Evolutionary conservation across 2,888 invertebrate genomes (phyloP).

Genomic region (Drosophila picticornis): DNA sequence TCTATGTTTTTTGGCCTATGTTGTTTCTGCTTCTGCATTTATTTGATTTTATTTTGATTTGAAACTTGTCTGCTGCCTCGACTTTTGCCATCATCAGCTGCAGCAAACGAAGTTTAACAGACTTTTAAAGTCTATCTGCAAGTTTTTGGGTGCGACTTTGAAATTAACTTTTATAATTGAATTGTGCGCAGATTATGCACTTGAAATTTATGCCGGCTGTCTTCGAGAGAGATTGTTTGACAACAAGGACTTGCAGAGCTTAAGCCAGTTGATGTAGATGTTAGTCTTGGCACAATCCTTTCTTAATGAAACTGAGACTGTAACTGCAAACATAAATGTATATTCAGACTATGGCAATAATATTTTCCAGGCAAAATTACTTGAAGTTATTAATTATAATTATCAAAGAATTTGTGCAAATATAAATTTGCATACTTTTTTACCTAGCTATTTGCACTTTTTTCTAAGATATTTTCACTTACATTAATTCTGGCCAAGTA

Average conservation of each 20-base stretch:
- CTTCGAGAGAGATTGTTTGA: conserved; percentile 35
- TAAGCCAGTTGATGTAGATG: neutral
- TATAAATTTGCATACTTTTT: neutral
- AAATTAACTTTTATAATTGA: conserved; percentile 67
- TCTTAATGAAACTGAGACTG: neutral
- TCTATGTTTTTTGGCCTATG: conserved; percentile 15
- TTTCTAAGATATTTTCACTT: too few relatives aligned
- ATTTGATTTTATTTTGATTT: conserved; percentile 33
- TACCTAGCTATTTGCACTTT: neutral
- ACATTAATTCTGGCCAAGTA: neutral
- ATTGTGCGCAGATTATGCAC: conserved; percentile 61
- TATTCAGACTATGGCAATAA: neutral
- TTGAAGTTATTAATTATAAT: neutral
- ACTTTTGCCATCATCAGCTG: conserved; percentile 53
- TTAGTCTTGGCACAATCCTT: neutral
- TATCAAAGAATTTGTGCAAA: neutral
- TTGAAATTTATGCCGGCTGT: conserved; percentile 38
- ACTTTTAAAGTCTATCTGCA: conserved; percentile 62
- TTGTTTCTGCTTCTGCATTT: conserved; percentile 2
- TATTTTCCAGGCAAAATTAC: neutral
- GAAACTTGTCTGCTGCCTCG: conserved; percentile 46
- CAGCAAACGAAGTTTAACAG: conserved; percentile 40
- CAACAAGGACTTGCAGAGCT: conserved; percentile 13
- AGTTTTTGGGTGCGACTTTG: conserved; percentile 34
- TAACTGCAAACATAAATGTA: neutral